These are phyloP conservation scores for Ictidomys tridecemlineatus DNA, from an alignment of 2,113 vertebrate species.

Conservation along the genomic window DNA sequence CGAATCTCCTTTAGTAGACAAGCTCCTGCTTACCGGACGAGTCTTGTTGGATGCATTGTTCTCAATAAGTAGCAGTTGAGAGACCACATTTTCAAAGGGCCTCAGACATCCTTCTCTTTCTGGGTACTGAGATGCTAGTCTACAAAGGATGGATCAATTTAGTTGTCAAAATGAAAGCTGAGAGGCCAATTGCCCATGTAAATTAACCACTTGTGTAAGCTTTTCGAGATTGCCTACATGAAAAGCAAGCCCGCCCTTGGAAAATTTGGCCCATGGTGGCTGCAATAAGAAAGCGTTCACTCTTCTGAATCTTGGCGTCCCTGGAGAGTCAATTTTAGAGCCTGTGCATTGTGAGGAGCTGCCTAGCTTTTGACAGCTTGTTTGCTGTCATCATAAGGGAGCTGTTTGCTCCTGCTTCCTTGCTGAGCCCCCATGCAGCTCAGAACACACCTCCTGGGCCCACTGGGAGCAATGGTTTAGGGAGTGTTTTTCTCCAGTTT, in stretches of 20 bases:
- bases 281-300: neutral
- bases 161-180: constrained; percentile 67
- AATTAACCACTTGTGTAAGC: constrained; percentile 50
- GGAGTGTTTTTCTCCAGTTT: neutral
- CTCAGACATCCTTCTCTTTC: constrained; percentile 8
- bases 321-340: neutral
- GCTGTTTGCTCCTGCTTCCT: neutral
- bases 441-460: neutral
- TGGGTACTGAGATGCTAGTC: neutral
- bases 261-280: neutral
- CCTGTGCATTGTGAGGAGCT: neutral
- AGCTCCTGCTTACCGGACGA: neutral
- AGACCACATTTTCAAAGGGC: neutral
- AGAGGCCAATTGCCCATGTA: constrained; percentile 64
- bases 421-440: neutral
- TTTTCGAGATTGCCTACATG: neutral
- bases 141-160: constrained; percentile 61
- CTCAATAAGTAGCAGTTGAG: neutral
- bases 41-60: neutral
- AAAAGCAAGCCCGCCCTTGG: constrained; percentile 53
- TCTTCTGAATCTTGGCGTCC: neutral
- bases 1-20: neutral
- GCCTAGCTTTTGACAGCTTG: neutral
- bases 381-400: neutral
- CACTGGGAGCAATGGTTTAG: neutral